phyloP scores from a whole-genome alignment of 2,888 invertebrate species.

The Asteroscopus sphinx region DNA sequence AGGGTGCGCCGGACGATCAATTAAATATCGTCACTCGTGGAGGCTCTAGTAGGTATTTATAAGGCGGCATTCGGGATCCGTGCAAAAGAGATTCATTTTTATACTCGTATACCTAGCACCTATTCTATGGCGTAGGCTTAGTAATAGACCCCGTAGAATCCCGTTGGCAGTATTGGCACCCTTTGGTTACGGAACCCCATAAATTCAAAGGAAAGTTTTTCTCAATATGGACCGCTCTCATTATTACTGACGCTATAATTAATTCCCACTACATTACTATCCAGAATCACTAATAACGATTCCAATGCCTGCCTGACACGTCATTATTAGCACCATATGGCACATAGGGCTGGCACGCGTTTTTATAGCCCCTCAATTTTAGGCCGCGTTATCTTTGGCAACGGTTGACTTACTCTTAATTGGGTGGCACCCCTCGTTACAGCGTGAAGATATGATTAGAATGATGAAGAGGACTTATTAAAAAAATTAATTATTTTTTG shows the following conservation, averaged over 20 bases:
- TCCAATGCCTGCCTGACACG: conserved; percentile 8
- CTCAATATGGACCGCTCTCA: neutral
- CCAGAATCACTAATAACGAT: conserved; percentile 13
- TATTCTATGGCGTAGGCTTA: too few species aligned
- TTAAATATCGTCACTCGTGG: too few species aligned
- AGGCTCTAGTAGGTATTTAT: too few species aligned
- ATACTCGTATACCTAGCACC: too few species aligned
- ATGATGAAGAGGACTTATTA: conserved; percentile 44
- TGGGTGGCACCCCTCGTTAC: conserved; percentile 58
- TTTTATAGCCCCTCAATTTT: conserved; percentile 45
- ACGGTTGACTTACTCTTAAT: conserved; percentile 67
- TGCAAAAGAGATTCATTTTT: too few species aligned
- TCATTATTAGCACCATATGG: conserved; percentile 45
- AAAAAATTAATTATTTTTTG: conserved; percentile 44
- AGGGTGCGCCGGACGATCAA: too few species aligned
- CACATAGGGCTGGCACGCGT: conserved; percentile 16
- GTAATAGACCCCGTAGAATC: too few species aligned
- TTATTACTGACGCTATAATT: too few species aligned
- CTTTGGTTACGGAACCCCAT: too few species aligned
- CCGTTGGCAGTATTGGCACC: too few species aligned
- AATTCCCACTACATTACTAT: neutral
- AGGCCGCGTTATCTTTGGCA: conserved; percentile 56
- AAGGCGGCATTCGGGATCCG: too few species aligned
- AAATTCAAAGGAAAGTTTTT: neutral
- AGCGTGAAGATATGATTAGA: conserved; percentile 41